A percentile compares a stretch with the other conserved stretches of the same genome.
These are phyloP conservation scores for Dicerorhinus sumatrensis DNA, from an alignment of 2,113 vertebrate genomes.

Conservation along the genomic window DNA sequence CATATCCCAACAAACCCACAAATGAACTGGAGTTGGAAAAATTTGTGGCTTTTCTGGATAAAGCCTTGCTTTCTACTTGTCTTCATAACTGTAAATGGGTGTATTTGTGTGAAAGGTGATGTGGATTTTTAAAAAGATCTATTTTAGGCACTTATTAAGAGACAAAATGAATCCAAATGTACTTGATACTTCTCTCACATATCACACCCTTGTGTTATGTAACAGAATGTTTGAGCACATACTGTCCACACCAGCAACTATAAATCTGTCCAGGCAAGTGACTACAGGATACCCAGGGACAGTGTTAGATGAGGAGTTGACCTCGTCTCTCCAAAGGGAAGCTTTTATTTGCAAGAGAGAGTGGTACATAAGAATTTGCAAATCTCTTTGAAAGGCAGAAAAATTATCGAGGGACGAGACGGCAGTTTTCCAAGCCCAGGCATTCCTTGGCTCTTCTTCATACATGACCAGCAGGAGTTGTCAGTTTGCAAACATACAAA, in stretches of 20 bases:
- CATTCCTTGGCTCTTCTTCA: slow-evolving; percentile 49
- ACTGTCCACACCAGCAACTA: not conserved
- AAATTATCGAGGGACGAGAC: not conserved
- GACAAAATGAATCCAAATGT: not conserved
- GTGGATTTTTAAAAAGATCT: not conserved
- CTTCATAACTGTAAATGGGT: slow-evolving; percentile 57
- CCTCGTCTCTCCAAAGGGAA: not conserved
- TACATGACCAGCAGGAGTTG: not conserved
- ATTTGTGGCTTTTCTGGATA: slow-evolving; percentile 48
- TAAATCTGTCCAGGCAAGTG: slow-evolving; percentile 47
- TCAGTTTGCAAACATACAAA: not conserved
- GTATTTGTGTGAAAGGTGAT: slow-evolving; percentile 22
- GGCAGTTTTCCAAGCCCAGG: not conserved
- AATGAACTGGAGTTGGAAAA: not conserved
- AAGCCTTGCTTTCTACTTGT: slow-evolving; percentile 42
- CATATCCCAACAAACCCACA: slow-evolving; percentile 22
- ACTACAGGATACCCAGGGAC: not conserved
- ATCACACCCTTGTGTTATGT: not conserved
- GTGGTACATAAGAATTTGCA: not conserved
- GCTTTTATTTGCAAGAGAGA: not conserved
- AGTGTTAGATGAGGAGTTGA: not conserved
- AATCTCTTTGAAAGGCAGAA: slow-evolving; percentile 35
- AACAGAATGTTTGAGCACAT: not conserved
- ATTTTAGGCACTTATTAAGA: slow-evolving; percentile 43
- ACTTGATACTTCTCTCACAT: not conserved